Evolutionary conservation across 2,888 invertebrate genomes (phyloP).

Genomic region (Pachymerium ferrugineum): DNA sequence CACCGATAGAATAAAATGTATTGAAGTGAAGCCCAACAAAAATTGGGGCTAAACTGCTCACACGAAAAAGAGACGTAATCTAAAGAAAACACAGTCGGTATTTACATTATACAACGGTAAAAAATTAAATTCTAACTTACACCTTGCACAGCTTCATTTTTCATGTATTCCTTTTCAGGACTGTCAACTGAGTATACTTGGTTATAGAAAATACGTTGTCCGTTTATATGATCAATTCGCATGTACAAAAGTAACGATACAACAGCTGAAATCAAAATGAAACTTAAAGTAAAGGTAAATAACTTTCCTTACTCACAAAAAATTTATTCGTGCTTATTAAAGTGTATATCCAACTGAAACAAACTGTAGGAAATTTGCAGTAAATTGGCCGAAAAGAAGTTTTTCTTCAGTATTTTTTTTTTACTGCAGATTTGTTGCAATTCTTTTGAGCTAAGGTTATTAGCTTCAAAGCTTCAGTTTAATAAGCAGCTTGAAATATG

Average conservation of each 20-base stretch:
- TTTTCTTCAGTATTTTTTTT: no score
- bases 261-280: constrained; percentile 53
- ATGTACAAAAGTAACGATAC: constrained; percentile 72
- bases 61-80: constrained; percentile 86
- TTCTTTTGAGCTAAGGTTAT: background rate
- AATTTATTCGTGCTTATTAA: no score
- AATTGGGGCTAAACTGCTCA: constrained; percentile 83
- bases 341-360: no score
- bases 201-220: constrained; percentile 71
- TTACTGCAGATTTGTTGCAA: background rate
- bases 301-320: no score
- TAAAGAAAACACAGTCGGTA: constrained; percentile 47
- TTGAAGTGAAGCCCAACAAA: constrained; percentile 77
- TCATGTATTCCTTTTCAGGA: constrained; percentile 72
- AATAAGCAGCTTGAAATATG: no score
- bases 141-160: constrained; percentile 79
- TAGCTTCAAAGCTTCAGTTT: no score
- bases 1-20: constrained; percentile 66
- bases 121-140: constrained; percentile 55
- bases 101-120: background rate
- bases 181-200: constrained; percentile 65
- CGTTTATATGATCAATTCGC: constrained; percentile 75
- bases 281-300: no score
- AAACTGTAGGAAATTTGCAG: no score
- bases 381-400: no score